Conservation (phyloP, 2,797 vertebrate genomes). For the Anniella stebbinsi region DNA sequence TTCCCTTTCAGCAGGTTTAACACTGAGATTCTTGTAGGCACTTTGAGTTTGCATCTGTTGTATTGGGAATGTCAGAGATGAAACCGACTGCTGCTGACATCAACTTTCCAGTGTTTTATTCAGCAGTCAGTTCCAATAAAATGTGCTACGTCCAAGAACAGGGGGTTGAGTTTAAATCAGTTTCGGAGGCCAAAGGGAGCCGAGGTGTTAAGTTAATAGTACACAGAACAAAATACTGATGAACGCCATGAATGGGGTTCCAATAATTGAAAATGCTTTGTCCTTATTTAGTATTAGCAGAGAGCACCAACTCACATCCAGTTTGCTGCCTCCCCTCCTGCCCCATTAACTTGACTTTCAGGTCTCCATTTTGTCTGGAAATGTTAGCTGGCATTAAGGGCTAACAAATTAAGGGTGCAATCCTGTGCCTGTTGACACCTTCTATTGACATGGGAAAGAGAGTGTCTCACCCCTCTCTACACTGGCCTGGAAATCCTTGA, state of each 20-base stretch:
- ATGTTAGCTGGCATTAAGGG: neutral
- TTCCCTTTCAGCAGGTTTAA: conserved; percentile 8
- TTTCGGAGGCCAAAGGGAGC: neutral
- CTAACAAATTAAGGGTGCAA: too few relatives aligned
- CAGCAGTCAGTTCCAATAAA: neutral
- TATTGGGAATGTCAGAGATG: neutral
- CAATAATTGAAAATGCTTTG: too few relatives aligned
- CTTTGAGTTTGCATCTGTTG: neutral
- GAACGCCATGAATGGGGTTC: too few relatives aligned
- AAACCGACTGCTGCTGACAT: neutral
- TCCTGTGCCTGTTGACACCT: neutral
- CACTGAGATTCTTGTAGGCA: neutral
- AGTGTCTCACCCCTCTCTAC: too few relatives aligned
- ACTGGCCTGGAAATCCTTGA: too few relatives aligned
- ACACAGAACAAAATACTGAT: neutral
- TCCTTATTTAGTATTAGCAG: neutral
- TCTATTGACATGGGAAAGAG: neutral
- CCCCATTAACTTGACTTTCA: neutral
- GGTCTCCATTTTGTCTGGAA: neutral
- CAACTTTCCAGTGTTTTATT: neutral
- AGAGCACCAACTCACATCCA: neutral
- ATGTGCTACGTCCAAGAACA: neutral
- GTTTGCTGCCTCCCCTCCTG: neutral
- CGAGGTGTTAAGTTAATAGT: neutral
- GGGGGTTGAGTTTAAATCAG: neutral